These are phyloP conservation scores for Philotrypesis tridentata DNA, from an alignment of 1,140 invertebrate genomes.

Conservation along the genomic window DNA sequence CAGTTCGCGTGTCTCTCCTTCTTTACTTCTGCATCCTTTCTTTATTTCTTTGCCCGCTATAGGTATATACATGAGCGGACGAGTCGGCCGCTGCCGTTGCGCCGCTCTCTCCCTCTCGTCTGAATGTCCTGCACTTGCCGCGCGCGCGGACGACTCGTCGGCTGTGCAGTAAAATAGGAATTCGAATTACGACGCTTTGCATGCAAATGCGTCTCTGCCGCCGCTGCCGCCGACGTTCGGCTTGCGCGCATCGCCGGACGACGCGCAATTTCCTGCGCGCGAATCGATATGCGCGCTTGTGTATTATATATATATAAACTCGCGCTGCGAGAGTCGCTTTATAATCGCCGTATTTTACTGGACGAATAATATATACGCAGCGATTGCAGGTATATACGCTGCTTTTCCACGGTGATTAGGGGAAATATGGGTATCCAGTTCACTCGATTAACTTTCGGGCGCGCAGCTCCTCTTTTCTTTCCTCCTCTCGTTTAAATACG, in stretches of 20 bases:
- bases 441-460: conserved; percentile 13
- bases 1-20: neutral
- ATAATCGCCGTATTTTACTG: neutral
- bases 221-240: no score
- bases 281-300: no score
- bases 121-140: conserved; percentile 39
- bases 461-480: neutral
- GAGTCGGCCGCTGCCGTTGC: no score
- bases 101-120: neutral
- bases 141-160: no score
- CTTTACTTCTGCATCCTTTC: conserved; percentile 17
- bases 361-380: no score
- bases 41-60: conserved; percentile 18
- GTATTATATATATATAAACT: no score
- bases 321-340: neutral
- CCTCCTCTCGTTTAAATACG: neutral
- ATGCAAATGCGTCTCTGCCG: conserved; percentile 38
- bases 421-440: conserved; percentile 19
- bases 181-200: conserved; percentile 38
- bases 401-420: conserved; percentile 1
- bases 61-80: no score
- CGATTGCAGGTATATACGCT: no score
- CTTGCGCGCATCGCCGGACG: neutral
- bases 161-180: conserved; percentile 44
- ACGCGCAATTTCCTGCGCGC: neutral